Base-by-base conservation (phyloP, 2,888 invertebrate species). In the Drosophila sordidapex region DNA sequence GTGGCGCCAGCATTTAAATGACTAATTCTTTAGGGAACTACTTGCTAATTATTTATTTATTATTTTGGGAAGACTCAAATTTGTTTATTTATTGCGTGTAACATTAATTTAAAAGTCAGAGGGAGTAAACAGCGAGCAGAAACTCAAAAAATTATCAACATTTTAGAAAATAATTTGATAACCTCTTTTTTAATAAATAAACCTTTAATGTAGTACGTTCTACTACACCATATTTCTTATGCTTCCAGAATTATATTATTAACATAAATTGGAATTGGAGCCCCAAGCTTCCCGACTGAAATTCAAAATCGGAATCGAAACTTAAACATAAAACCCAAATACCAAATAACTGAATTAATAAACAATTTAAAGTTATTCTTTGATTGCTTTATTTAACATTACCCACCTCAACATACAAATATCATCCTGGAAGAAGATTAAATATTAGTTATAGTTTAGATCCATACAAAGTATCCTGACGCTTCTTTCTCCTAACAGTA, bases 21-120 rank as follows among this genome's bases (percentile, higher is more conserved):
- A 74, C 51, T 78, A 64, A 78, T 68, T 46, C 18, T 60, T 56
- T 54, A 53, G 38, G 25, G 33, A 48, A 56, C 29, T 36, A 25
- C 35, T 33, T 48, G 51, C 56, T 67, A 72, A 77, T 67, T 63
- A 15, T 51, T 31, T 33, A 31, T 2, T 40, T 13, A 25, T 25
- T 70, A 18, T 43, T 46, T 58, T 61, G 43, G 21, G 0, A 33
- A 11, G 6, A 21, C 43, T 29, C 31, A 15, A 43, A 62, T 49
- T 43, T 11, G 13, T 25, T 29, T 25, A 38, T 43, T 1, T 33
- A 52, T 36, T 36, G 6, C 4, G 1, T 38, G 40, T n/a, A n/a
- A n/a, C n/a, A n/a, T 40, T n/a, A 2, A 40, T n/a, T 40, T n/a
- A 40, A 40, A n/a, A n/a, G 2, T 13, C 7, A 21, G 21, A 13